Evolutionary conservation across 2,113 vertebrate genomes (phyloP).

Genomic region (Eleginops maclovinus): DNA sequence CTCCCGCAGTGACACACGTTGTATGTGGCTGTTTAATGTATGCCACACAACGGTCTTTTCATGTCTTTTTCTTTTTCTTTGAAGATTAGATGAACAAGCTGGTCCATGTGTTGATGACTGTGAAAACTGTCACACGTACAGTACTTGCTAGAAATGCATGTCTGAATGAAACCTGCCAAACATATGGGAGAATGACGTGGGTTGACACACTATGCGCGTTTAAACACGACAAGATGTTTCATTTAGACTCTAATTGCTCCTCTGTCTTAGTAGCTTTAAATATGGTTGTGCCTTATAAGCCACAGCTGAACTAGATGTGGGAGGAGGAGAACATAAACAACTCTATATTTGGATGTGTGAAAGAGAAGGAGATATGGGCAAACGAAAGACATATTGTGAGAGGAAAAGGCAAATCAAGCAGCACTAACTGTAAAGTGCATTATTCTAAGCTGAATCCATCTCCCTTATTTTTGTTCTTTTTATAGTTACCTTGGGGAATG

Average conservation of each 20-base stretch:
- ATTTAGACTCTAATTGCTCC: conserved; percentile 44
- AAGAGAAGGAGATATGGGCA: not conserved
- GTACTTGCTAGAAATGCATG: not conserved
- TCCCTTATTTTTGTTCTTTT: not conserved
- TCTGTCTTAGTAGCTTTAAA: conserved; percentile 13
- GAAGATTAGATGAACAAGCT: conserved; percentile 5
- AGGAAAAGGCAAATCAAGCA: conserved; percentile 1
- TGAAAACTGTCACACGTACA: conserved; percentile 8
- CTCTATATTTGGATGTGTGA: conserved; percentile 22
- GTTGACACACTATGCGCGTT: conserved; percentile 17
- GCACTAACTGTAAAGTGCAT: not conserved
- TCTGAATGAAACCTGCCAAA: conserved; percentile 32
- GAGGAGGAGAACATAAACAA: conserved; percentile 17
- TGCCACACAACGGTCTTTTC: conserved; percentile 8
- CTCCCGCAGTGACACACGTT: conserved; percentile 22
- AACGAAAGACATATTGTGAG: not conserved
- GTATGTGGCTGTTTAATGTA: conserved; percentile 19
- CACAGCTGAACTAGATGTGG: conserved; percentile 26
- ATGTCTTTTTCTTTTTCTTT: conserved; percentile 6
- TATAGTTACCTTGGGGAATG: not conserved
- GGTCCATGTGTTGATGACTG: conserved; percentile 15
- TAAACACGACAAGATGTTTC: conserved; percentile 14
- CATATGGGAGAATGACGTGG: not conserved
- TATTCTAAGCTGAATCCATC: conserved; percentile 10
- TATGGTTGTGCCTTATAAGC: conserved; percentile 19